A percentile compares a stretch with the other conserved stretches of the same genome.
Evolutionary conservation across 2,888 invertebrate species (phyloP).

Genomic region (Diaprepes abbreviatus): DNA sequence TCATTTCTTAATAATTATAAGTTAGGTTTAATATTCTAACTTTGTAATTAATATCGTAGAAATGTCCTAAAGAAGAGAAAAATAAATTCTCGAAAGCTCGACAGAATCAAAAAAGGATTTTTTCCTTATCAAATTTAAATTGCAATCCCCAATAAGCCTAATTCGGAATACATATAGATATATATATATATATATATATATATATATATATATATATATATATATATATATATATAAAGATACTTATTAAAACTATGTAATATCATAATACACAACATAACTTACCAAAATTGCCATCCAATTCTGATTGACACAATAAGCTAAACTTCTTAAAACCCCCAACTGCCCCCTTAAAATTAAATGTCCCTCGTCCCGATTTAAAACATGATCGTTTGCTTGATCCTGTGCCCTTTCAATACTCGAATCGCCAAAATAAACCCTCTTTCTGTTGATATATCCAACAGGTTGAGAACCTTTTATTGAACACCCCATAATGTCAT

Average conservation of each 20-base stretch:
- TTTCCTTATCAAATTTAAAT: too few species aligned
- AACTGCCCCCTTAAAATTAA: conserved; percentile 74
- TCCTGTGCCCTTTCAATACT: conserved; percentile 61
- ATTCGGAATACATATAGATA: too few species aligned
- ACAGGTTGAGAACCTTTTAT: conserved; percentile 72
- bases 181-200: too few species aligned
- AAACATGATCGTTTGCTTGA: conserved; percentile 58
- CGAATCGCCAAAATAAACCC: conserved; percentile 78
- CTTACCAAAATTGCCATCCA: conserved; percentile 92
- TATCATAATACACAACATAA: conserved; percentile 47
- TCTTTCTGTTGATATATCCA: conserved; percentile 72
- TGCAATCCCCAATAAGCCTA: too few species aligned
- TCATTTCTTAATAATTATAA: too few species aligned
- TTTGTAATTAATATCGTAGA: too few species aligned
- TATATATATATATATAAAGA: too few species aligned
- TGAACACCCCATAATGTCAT: conserved; percentile 69
- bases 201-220: too few species aligned
- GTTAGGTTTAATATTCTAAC: too few species aligned
- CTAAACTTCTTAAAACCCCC: conserved; percentile 80
- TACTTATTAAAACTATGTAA: neutral
- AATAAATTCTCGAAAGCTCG: too few species aligned
- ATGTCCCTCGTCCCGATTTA: conserved; percentile 62
- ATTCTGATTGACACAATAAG: conserved; percentile 89
- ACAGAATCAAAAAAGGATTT: too few species aligned
- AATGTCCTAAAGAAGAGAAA: too few species aligned